Base-by-base conservation (phyloP, 2,888 invertebrate species). In the Emmelina monodactyla region DNA sequence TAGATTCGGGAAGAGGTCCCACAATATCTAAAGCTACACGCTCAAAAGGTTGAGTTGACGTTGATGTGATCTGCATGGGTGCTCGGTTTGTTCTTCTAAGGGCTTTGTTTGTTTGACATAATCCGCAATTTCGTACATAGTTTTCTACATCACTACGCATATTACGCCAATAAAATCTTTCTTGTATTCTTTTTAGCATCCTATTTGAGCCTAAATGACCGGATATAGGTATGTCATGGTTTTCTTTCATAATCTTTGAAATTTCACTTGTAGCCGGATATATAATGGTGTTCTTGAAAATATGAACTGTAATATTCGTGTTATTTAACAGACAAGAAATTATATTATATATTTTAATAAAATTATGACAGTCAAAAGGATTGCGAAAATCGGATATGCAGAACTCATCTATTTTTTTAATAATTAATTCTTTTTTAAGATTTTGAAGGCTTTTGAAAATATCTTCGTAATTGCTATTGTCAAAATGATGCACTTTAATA, bases 121-220 rank as follows among this genome's bases (percentile, higher is more conserved):
- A 13, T 12, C 6, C 7, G 13, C 29, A 29, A 14, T 29, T 29
- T 29, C 13, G 12, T 13, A 29, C 9, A 29, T 13, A 29, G 12
- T 28, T 4, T 35, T 43, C 36, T n/a, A 43, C 37, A 6, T 43
- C 39, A 2, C 25, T 12, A 2, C 34, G 37, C 41, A 41, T 44
- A 4, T 16, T 16, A 14, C 37, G 38, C 41, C 41, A 44, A 16
- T 38, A 37, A 13, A 33, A 43, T 3, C 10, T 3, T 7, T 28
- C 32, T 28, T 36, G 29, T 11, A 40, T 37, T 22, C 37, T 31
- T 2, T 35, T 37, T 5, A 14, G 19, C 38, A 40, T 42, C 11
- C 40, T 14, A 2, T 22, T 19, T 2, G 32, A 16, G 9, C 38
- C 38, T 6, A 28, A 28, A 14, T 42, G 42, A 14, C 40, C 38